phyloP scores from a whole-genome alignment of 2,888 invertebrate genomes.

The Chouioia cunea region DNA sequence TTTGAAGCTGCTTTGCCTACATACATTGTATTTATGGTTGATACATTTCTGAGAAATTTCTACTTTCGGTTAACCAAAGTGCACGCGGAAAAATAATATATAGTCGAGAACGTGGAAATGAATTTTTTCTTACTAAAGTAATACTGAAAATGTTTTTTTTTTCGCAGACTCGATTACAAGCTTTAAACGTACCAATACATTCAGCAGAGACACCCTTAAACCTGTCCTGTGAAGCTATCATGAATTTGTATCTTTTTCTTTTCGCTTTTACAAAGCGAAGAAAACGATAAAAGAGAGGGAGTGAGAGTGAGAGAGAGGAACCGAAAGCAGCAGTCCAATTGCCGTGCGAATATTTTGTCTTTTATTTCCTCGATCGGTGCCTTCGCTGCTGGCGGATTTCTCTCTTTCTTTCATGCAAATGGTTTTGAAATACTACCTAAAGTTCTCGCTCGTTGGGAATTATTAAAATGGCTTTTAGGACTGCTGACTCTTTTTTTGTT shows the following conservation, averaged over 20 bases:
- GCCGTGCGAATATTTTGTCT: constrained; percentile 9
- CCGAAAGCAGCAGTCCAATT: constrained; percentile 25
- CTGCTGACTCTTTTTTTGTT: constrained; percentile 16
- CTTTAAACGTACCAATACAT: neutral
- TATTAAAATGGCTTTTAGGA: constrained; percentile 24
- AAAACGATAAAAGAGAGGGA: too few species aligned
- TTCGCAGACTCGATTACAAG: neutral
- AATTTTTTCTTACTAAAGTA: too few species aligned
- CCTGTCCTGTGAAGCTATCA: neutral
- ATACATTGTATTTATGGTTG: too few species aligned
- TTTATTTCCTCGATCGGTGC: constrained; percentile 4
- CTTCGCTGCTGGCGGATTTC: neutral
- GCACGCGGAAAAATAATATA: too few species aligned
- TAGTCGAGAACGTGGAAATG: too few species aligned
- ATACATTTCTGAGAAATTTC: too few species aligned
- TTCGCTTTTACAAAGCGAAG: neutral
- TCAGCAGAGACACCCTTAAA: constrained; percentile 1
- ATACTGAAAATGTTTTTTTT: neutral
- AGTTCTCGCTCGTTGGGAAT: constrained; percentile 27
- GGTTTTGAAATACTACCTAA: constrained; percentile 29
- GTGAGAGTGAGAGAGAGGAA: too few species aligned
- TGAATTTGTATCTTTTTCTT: neutral
- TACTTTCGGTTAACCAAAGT: too few species aligned
- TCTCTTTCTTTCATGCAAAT: constrained; percentile 37
- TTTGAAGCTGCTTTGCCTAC: too few species aligned